phyloP scores from a whole-genome alignment of 2,888 invertebrate species.

The Corythucha ciliata region DNA sequence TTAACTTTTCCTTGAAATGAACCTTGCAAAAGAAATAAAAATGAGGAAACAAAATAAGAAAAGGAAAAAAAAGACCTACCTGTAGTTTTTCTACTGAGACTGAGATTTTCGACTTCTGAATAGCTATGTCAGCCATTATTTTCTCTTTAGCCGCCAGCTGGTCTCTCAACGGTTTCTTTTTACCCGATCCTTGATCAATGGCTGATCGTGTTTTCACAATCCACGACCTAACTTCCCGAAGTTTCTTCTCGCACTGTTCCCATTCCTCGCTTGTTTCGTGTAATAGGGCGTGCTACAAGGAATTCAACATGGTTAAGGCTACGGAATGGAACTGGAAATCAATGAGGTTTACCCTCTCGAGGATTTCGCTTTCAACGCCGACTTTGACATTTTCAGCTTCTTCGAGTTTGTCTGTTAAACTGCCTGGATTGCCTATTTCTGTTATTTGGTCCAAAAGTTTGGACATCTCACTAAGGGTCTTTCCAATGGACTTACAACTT shows the following conservation, averaged over 20 bases:
- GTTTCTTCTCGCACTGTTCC: slow-evolving; percentile 90
- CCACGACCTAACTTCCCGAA: slow-evolving; percentile 82
- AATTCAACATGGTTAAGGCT: neutral
- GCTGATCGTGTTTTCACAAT: slow-evolving; percentile 61
- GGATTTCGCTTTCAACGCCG: slow-evolving; percentile 70
- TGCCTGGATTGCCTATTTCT: slow-evolving; percentile 72
- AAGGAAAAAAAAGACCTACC: slow-evolving; percentile 46
- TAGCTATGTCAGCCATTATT: slow-evolving; percentile 73
- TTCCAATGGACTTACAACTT: slow-evolving; percentile 77
- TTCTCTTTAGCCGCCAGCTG: slow-evolving; percentile 79
- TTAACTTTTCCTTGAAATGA: slow-evolving; percentile 79
- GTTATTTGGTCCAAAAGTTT: slow-evolving; percentile 79
- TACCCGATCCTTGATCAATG: slow-evolving; percentile 56
- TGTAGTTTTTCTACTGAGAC: slow-evolving; percentile 84
- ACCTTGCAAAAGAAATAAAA: slow-evolving; percentile 47
- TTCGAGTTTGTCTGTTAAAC: slow-evolving; percentile 73
- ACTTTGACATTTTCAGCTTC: slow-evolving; percentile 79
- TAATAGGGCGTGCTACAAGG: slow-evolving; percentile 66
- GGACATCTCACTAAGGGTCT: slow-evolving; percentile 83
- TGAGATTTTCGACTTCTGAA: slow-evolving; percentile 80
- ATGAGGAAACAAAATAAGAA: slow-evolving; percentile 9
- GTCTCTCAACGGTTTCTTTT: slow-evolving; percentile 79
- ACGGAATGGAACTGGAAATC: neutral
- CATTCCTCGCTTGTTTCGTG: slow-evolving; percentile 91
- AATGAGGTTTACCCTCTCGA: slow-evolving; percentile 61